Evolutionary conservation across 2,888 invertebrate genomes (phyloP).

Genomic region (Onthophagus sagittarius): DNA sequence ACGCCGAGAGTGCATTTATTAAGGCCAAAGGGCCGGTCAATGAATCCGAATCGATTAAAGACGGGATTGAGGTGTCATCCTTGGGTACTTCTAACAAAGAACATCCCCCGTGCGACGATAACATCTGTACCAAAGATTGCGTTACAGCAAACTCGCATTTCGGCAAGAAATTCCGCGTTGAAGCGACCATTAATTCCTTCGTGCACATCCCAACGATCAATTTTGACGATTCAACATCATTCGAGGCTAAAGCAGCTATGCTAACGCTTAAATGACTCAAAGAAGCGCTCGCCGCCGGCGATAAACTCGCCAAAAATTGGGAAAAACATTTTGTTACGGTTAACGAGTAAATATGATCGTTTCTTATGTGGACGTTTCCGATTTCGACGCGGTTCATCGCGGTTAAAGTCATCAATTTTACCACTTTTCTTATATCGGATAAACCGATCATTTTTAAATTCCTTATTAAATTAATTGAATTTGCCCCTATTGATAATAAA

Average conservation of each 20-base stretch:
- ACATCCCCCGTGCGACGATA: conserved; percentile 50
- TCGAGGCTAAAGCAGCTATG: conserved; percentile 55
- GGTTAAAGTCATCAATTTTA: conserved; percentile 58
- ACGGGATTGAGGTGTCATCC: conserved; percentile 34
- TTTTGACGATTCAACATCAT: conserved; percentile 53
- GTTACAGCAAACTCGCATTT: conserved; percentile 54
- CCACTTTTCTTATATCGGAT: conserved; percentile 54
- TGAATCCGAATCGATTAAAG: conserved; percentile 16
- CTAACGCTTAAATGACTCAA: conserved; percentile 44
- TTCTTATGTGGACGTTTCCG: conserved; percentile 34
- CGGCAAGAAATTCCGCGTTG: conserved; percentile 41
- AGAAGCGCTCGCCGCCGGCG: conserved; percentile 41
- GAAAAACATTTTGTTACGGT: conserved; percentile 37
- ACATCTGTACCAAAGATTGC: conserved; percentile 57
- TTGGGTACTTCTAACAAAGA: conserved; percentile 44
- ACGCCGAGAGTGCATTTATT: conserved; percentile 59
- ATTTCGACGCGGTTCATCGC: conserved; percentile 55
- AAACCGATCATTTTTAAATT: conserved; percentile 48
- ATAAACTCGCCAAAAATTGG: conserved; percentile 38
- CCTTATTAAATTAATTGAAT: conserved; percentile 39
- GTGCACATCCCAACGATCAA: conserved; percentile 58
- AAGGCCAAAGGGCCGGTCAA: conserved; percentile 49
- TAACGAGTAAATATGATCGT: conserved; percentile 29
- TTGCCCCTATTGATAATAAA: conserved; percentile 42
- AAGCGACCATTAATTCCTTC: conserved; percentile 50